Evolutionary conservation across 2,113 vertebrate species (phyloP), one percentile per base, ranked within the genome.

Genomic region (Thunnus maccoyii): DNA sequence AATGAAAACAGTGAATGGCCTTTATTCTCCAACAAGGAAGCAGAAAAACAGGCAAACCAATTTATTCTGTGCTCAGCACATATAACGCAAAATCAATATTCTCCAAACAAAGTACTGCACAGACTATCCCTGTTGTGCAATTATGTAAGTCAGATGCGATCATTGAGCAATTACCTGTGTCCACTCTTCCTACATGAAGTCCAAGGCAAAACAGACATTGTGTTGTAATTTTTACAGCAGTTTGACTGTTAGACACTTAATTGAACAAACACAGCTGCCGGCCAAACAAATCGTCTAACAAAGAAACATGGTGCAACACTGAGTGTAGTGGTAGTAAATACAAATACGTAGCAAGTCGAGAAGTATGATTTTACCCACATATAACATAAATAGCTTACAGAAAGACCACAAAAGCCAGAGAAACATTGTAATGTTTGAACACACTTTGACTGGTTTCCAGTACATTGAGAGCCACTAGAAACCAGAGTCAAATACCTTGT

Each of bases 121-220:
- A 47, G 17, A 13, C 18, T 4, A 64, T 75, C 41, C 60, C 71
- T 65, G 51, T 20, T 75, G 79, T 75, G 71, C 76, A 83, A 75
- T 83, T 85, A 75, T 82, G 36, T 48, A 72, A 63, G 72, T 83
- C 80, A 83, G 63, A 81, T 51, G 44, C 72, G 83, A 81, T 83
- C 67, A 76, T 61, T 72, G 50, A 51, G 70, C 69, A 77, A 62
- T 82, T 76, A 70, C 55, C 60, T 51, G 15, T 25, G 64, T 78
- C 58, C 64, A 81, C 15, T 60, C 57, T 72, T 65, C 57, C 30
- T 56, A n/a, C 36, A 71, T 69, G 63, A 70, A 50, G 36, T 74
- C 27, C 8, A 65, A 60, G 68, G 47, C 63, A 62, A 76, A 79
- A 50, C 62, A 76, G 52, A 32, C 15, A 65, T 46, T 61, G 47